Evolutionary conservation across 2,888 invertebrate species (phyloP), one percentile per base, ranked within the genome.

Genomic region (Mechanitis mazaeus): DNA sequence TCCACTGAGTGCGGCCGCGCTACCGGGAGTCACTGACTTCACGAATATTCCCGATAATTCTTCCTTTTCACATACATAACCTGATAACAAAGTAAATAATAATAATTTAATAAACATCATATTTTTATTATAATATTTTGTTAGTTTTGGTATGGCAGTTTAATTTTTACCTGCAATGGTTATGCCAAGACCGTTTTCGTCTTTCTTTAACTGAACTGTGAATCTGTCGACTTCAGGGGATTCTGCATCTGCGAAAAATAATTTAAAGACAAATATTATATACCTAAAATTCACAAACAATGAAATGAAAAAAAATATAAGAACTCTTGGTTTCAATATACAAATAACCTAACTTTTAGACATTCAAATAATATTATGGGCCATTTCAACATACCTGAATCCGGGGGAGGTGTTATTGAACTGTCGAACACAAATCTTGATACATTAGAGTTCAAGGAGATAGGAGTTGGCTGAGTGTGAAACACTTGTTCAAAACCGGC

Each of bases 41-140:
- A 99, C 98, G 89, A 99, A 99, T 73, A 99, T 98, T 45, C 99
- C 99, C 0, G 98, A 98, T 56, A 99, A 91, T 81, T 99, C 99
- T 86, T 99, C 99, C 88, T 98, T 98, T 83, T 98, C 98, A 81
- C 98, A 98, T 12, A 98, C 98, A 81, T 98, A 98, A 62, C 97
- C 95, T 91, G 71, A 0, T 28, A 50, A 63, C 9, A 9, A 20
- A 20, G 20, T 42, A 42, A 2, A 9, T 9, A 42, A 9, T 42
- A 42, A 35, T 35, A 35, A 35, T 35, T 20, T 11, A 6, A 35
- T 31, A n/a, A 31, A 9, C 33, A 31, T 47, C 3, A n/a, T 1
- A n/a, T 20, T 20, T 28, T 46, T 12, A 35, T 45, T 4, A 3
- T 46, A 12, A 38, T n/a, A 28, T 20, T 9, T 54, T n/a, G 12